These are phyloP conservation scores for Pheosia tremula DNA, from an alignment of 2,888 invertebrate genomes.

Conservation along the genomic window DNA sequence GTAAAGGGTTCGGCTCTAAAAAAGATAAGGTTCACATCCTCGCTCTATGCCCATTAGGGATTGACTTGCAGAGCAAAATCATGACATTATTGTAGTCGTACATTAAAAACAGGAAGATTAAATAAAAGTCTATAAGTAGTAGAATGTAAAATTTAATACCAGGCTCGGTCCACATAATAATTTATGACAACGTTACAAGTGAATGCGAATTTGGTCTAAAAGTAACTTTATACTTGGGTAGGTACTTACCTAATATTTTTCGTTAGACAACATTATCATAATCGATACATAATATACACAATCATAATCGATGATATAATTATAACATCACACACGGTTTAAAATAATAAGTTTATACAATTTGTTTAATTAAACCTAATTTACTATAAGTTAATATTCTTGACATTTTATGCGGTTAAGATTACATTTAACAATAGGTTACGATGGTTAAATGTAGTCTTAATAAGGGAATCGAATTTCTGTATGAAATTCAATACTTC, in stretches of 20 bases:
- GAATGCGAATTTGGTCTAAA: constrained; percentile 38
- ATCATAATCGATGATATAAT: constrained; percentile 38
- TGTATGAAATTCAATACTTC: constrained; percentile 72
- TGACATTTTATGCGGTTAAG: no score
- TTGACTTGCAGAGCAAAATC: no score
- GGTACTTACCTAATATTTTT: constrained; percentile 17
- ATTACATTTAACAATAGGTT: constrained; percentile 8
- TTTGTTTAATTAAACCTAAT: constrained; percentile 31
- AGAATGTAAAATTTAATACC: constrained; percentile 64
- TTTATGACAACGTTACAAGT: constrained; percentile 41
- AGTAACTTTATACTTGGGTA: constrained; percentile 16
- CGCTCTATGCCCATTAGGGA: no score
- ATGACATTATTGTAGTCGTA: no score
- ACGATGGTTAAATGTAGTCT: constrained; percentile 33
- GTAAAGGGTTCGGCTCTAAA: no score
- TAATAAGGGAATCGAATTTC: constrained; percentile 31
- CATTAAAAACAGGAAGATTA: background rate
- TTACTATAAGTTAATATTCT: background rate
- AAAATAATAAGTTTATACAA: constrained; percentile 36
- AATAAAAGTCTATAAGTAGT: constrained; percentile 29
- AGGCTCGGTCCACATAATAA: constrained; percentile 61
- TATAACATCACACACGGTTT: constrained; percentile 56
- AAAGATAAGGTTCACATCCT: no score
- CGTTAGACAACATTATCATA: constrained; percentile 39
- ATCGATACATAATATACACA: constrained; percentile 44